Base-by-base conservation (phyloP, 2,797 vertebrate species). In the Enteromius viviparus region DNA sequence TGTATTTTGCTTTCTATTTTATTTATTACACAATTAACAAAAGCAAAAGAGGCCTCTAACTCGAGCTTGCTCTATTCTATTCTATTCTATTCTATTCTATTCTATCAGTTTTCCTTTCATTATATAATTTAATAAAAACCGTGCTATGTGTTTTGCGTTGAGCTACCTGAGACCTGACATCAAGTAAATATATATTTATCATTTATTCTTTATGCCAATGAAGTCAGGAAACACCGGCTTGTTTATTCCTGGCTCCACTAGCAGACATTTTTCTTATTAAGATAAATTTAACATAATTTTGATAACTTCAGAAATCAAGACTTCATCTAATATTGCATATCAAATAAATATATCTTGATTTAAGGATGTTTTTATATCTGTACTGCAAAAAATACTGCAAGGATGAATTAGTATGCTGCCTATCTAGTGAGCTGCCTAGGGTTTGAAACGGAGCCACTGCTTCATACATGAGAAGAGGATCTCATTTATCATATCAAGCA, bases 401-500 rank as follows among this genome's bases (percentile, higher is more conserved):
- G 14, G 45, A 47, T 49, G 14, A 49, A 6, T 69, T n/a, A 69
- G 66, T 40, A 23, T 23, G 21, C 3, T 8, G n/a, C 40, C 40
- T 70, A 47, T 26, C 9, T 17, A 71, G 42, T 26, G 23, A 49
- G 69, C 69, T 49, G 14, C 17, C 42, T 26, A 29, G 14, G 7
- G 23, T 19, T 47, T 49, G 10, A 74, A 32, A 53, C 10, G 15
- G 23, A 69, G 66, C 40, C 40, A 1, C 37, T 7, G n/a, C n/a
- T 42, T 51, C 17, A 53, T 34, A 51, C 15, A 72, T 1, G 26
- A 49, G 45, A 32, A 21, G 2, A 74, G n/a, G 10, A 53, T 34
- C 51, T 40, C 72, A 58, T 75, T 75, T 40, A 75, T 75, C 29
- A 69, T 1, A n/a, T 51, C 17, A 80, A 69, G 21, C 34, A 17